Evolutionary conservation across 1,140 invertebrate species (phyloP), one percentile per base, ranked within the genome.

Genomic region (Paraescarpia echinospica): DNA sequence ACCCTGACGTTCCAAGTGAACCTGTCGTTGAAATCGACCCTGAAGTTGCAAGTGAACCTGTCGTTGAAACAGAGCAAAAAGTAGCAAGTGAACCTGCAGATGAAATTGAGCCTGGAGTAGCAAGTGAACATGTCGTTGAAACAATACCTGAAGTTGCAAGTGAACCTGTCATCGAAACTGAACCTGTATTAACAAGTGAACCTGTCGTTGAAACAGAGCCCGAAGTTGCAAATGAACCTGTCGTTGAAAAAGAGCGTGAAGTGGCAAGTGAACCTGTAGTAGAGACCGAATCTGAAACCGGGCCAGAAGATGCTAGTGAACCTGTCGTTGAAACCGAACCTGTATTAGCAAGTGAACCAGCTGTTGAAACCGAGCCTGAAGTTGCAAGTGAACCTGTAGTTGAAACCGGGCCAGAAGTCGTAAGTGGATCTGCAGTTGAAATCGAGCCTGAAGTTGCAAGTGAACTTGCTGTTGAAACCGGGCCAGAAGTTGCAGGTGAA

Each of bases 31-130:
- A 5, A 35, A 31, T n/a, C 8, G 89, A n/a, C 4, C 8, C 34
- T 33, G 89, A 35, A 77, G 59, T 77, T n/a, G 35, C 89, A 34
- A 90, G 89, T 90, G 89, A 90, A 90, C 89, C 89, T 90, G 89
- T 34, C 33, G 89, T 33, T 18, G 89, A 90, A 33, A 14, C 89
- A 1, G 89, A 18, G n/a, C 5, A 1, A 1, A 31, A 35, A 77
- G 59, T 77, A 90, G 35, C 89, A 34, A 90, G 89, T 90, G 33
- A 90, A 90, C 89, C 89, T 18, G 89, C 12, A 18, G n/a, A 2
- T 9, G 89, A 33, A 90, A 14, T 31, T 9, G 89, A 9, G 89
- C 33, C 33, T 33, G 89, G 2, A 77, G 59, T 77, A 90, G 35
- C 89, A 34, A 90, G 89, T 90, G 89, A 90, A 90, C 89, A 5